Base-by-base conservation (phyloP, 53 echinoderm and acorn worm genomes). In the Paracentrotus lividus region DNA sequence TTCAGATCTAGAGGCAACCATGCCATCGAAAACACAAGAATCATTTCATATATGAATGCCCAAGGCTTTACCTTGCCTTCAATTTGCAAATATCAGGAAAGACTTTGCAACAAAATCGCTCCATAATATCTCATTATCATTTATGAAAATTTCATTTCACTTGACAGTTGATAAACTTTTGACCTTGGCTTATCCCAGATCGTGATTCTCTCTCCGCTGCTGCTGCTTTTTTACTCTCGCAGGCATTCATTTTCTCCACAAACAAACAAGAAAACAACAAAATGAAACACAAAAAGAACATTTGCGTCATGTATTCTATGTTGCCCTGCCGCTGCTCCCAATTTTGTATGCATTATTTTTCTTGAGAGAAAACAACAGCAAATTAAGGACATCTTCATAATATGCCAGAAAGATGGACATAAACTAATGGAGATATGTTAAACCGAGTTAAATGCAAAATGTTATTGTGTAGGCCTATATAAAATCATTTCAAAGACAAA, bases 61-160 rank as follows among this genome's bases (percentile, higher is more conserved):
- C 13, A n/a, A 13, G 69, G 51, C 69, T 90, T 33, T 45, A 75
- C 33, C 29, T 42, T 72, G 75, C 16, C 16, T 20, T 68, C 42
- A 29, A 44, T 90, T 72, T 47, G 44, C 47, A 45, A 24, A 90
- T 34, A 32, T 90, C 65, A 66, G 47, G 45, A 42, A 33, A 29
- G 52, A 53, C 51, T 90, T 90, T 72, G 91, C 69, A 90, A 90
- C 75, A 72, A 68, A 90, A 90, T 75, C 91, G 51, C 91, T 52
- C 33, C 33, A 75, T 90, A 72, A 92, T 55, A 92, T 92, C 78
- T 78, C 59, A 59, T 78, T 92, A 75, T 91, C 91, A 33, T 72
- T 91, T 76, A 36, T 92, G 92, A 84, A 92, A 77, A 77, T 92
- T 55, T 43, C 92, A 56, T 55, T 34, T 52, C 53, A 38, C 24